Conservation (phyloP, 2,888 invertebrate genomes). For the Tipula helvola region DNA sequence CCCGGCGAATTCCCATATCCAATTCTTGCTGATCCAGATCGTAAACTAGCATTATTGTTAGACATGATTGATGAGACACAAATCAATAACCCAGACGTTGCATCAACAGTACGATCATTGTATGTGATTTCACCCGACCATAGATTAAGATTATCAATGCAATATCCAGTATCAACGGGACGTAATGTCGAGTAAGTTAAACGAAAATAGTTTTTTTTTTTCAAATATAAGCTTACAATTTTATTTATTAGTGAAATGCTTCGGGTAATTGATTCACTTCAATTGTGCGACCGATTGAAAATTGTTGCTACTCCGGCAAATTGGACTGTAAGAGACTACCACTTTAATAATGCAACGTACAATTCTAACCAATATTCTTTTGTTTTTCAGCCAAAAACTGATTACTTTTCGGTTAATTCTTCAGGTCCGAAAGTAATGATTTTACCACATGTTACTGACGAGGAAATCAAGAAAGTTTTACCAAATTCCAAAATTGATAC, state of each 20-base stretch:
- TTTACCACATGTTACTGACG: slow-evolving; percentile 52
- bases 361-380: not conserved
- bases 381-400: slow-evolving; percentile 16
- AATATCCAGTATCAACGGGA: slow-evolving; percentile 76
- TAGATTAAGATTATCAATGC: slow-evolving; percentile 64
- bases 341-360: not conserved
- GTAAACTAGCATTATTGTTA: slow-evolving; percentile 55
- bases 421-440: slow-evolving; percentile 69
- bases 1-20: slow-evolving; percentile 66
- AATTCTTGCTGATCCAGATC: slow-evolving; percentile 64
- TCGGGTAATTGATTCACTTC: slow-evolving; percentile 69
- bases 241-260: slow-evolving; percentile 58
- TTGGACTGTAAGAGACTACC: slow-evolving; percentile 31
- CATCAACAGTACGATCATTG: slow-evolving; percentile 59
- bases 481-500: slow-evolving; percentile 36
- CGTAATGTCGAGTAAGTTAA: slow-evolving; percentile 67
- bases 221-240: not conserved
- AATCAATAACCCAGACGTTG: slow-evolving; percentile 49
- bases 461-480: slow-evolving; percentile 42
- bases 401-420: slow-evolving; percentile 8
- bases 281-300: slow-evolving; percentile 55
- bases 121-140: slow-evolving; percentile 73
- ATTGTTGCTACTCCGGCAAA: slow-evolving; percentile 75
- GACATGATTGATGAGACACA: slow-evolving; percentile 71
- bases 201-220: not conserved